phyloP scores from a whole-genome alignment of 1,140 invertebrate species.

The Heliconius hermathena region DNA sequence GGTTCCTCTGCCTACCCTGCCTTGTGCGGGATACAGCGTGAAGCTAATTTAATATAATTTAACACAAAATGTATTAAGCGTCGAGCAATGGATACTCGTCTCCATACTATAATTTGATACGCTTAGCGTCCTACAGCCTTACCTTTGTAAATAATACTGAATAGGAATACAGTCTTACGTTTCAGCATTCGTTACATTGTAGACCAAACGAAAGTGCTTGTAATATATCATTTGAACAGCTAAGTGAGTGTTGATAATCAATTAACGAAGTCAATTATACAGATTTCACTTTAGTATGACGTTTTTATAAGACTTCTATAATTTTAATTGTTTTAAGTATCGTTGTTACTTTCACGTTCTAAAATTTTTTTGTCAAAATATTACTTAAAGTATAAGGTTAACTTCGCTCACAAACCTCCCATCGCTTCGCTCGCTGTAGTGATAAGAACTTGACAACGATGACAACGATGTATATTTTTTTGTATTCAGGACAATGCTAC shows the following conservation, averaged over 20 bases:
- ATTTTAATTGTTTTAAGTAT: background rate
- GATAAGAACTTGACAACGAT: no score
- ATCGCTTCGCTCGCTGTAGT: no score
- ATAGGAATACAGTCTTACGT: background rate
- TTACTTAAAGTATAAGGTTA: no score
- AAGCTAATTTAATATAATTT: no score
- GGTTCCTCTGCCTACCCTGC: no score
- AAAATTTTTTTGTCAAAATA: no score
- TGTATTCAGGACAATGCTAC: background rate
- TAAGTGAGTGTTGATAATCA: background rate
- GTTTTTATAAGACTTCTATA: background rate
- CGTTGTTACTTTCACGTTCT: background rate
- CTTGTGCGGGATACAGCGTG: no score
- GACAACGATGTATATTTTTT: background rate
- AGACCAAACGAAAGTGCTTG: background rate
- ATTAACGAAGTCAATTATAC: background rate
- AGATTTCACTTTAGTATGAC: background rate
- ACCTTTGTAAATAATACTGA: conserved; percentile 14
- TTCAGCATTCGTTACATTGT: background rate
- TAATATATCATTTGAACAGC: background rate
- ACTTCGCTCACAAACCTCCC: no score
- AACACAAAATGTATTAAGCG: background rate
- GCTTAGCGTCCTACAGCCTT: background rate
- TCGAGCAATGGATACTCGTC: background rate
- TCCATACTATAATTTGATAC: conserved; percentile 22